Evolutionary conservation across 2,797 vertebrate genomes (phyloP), one percentile per base, ranked within the genome.

Genomic region (Salmo trutta): DNA sequence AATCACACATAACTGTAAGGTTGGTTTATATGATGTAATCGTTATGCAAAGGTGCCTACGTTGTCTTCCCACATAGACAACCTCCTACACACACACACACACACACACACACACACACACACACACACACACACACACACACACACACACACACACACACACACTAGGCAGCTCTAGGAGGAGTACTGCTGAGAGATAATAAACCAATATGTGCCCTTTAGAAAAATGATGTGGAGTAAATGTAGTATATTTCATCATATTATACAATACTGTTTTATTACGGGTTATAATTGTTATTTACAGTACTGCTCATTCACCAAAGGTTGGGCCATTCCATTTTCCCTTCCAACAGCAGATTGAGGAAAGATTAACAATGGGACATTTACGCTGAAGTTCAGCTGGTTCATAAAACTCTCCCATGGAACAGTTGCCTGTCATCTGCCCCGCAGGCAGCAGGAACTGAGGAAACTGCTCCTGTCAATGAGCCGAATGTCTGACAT

Each of bases 151-250:
- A 41, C 73, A 65, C 31, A 56, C 53, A 62, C 53, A 74, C 54
- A 66, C 65, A 33, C 5, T 31, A 5, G 12, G 64, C 15, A 54
- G 51, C 15, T 72, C 67, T 66, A 71, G 71, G 52, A 75, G 71
- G 77, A 79, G 12, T 54, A 52, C 52, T 19, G 27, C 71, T 56
- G 52, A 29, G 16, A 67, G 70, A 5, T 33, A 53, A 75, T 52
- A 66, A 73, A 73, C 75, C 21, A 67, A 17, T 19, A 1, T 69
- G 69, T 84, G 86, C 77, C 82, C 80, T 83, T 89, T 84, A 51
- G 47, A 81, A 77, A 80, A 10, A 53, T 78, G 33, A 85, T 83
- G 77, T 80, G 69, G 5, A 53, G 77, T 47, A 29, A 76, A 54
- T 64, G 54, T 56, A 56, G 5, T 56, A 56, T n/a, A 19, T 56